Conservation (phyloP, 2,113 vertebrate species). For the Circaetus cinerascens region DNA sequence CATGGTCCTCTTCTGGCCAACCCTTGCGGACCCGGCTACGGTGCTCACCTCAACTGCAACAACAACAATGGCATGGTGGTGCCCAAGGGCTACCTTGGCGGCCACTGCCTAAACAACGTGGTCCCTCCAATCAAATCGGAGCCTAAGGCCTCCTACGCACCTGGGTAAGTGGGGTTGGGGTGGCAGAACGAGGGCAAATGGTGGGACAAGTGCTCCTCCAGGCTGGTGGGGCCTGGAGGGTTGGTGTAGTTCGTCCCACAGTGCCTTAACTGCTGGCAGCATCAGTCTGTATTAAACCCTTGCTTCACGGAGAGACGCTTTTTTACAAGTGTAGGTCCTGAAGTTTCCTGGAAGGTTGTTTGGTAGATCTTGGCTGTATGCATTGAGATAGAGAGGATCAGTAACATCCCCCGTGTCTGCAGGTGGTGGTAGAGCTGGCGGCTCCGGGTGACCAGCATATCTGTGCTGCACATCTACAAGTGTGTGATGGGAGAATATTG, state of each 20-base stretch:
- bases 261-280: rapidly evolving
- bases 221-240: not conserved
- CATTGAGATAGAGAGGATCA: not conserved
- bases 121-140: constrained; percentile 89
- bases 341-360: not conserved
- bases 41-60: constrained; percentile 78
- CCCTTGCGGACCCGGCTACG: constrained; percentile 60
- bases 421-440: rapidly evolving
- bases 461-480: not conserved
- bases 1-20: constrained; percentile 69
- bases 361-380: not conserved
- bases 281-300: rapidly evolving
- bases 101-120: constrained; percentile 75
- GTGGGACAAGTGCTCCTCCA: not conserved
- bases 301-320: not conserved
- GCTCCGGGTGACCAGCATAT: not conserved
- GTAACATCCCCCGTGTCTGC: rapidly evolving
- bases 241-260: not conserved
- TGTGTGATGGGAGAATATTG: not conserved
- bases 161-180: constrained; percentile 80
- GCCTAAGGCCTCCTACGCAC: constrained; percentile 90
- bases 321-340: not conserved
- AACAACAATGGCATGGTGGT: constrained; percentile 79
- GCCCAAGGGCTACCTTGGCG: constrained; percentile 83
- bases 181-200: not conserved